Evolutionary conservation across 2,113 vertebrate species (phyloP), one percentile per base, ranked within the genome.

Genomic region (Tauraco erythrolophus): DNA sequence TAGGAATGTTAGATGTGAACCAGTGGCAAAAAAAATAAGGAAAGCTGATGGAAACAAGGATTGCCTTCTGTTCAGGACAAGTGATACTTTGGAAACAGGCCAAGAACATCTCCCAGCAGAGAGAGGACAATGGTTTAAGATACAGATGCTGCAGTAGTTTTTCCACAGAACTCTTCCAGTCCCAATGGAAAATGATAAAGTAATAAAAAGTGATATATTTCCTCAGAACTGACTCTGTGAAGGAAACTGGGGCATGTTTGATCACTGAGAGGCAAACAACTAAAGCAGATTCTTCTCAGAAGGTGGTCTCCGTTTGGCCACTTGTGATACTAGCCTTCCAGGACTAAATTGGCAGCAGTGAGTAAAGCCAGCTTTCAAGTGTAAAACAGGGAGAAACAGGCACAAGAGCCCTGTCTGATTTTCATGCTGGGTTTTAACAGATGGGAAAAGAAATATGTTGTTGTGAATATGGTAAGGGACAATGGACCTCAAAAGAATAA

Each of bases 261-360:
- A 48, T 57, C n/a, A 50, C 56, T 50, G 54, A 84, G 68, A 77
- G n/a, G 21, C 19, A 21, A 78, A 79, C 31, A 75, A 35, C 72
- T 91, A 65, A 77, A 93, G 45, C 60, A 43, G 56, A 66, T 75
- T 84, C 70, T 89, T 86, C 82, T 93, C 70, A 65, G 70, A 94
- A 62, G 48, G 45, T 48, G 8, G 45, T 74, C 57, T 94, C 50
- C 16, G 7, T 64, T 82, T 82, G 43, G 23, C 39, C 45, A 15
- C n/a, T 68, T 76, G 48, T 56, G 61, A 33, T 71, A 33, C 8
- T 82, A 66, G 51, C 35, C 53, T 90, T 92, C 70, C 62, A 92
- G 92, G n/a, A 80, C 43, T 65, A 58, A 84, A 77, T 11, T 6
- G 54, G 33, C 54, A 83, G 62, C 45, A 62, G 31, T 31, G 65